phyloP scores from a whole-genome alignment of 2,113 vertebrate genomes.

The Lipotes vexillifer region DNA sequence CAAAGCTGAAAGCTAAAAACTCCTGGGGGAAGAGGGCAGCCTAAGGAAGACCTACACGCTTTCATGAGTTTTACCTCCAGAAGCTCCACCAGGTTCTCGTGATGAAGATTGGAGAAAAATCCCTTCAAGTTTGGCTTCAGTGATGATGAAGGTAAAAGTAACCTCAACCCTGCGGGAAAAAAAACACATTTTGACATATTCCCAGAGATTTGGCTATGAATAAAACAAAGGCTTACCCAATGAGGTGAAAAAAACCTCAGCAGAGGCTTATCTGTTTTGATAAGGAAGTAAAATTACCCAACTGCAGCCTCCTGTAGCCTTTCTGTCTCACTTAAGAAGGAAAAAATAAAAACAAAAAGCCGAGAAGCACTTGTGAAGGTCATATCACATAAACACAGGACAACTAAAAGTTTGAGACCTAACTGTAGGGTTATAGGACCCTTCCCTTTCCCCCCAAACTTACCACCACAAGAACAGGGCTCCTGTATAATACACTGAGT shows the following conservation, averaged over 20 bases:
- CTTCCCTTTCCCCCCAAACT: neutral
- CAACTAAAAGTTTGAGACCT: neutral
- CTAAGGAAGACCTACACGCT: fast-evolving
- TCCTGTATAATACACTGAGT: neutral
- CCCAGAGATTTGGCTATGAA: neutral
- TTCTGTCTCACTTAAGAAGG: neutral
- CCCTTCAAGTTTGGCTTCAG: neutral
- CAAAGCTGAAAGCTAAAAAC: neutral
- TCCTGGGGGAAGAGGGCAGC: neutral
- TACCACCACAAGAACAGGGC: neutral
- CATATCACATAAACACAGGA: neutral
- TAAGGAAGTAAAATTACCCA: neutral
- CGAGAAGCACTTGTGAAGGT: neutral
- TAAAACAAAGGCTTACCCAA: neutral
- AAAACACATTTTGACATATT: neutral
- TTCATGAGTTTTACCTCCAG: neutral
- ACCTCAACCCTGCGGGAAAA: neutral
- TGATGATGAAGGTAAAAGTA: neutral
- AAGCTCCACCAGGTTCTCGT: neutral
- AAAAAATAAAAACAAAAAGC: neutral
- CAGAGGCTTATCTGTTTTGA: neutral
- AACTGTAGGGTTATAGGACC: neutral
- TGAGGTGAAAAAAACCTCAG: neutral
- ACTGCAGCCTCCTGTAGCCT: neutral
- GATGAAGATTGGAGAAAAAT: neutral